Base-by-base conservation (phyloP, 1,140 invertebrate genomes). In the Acromyrmex charruanus region DNA sequence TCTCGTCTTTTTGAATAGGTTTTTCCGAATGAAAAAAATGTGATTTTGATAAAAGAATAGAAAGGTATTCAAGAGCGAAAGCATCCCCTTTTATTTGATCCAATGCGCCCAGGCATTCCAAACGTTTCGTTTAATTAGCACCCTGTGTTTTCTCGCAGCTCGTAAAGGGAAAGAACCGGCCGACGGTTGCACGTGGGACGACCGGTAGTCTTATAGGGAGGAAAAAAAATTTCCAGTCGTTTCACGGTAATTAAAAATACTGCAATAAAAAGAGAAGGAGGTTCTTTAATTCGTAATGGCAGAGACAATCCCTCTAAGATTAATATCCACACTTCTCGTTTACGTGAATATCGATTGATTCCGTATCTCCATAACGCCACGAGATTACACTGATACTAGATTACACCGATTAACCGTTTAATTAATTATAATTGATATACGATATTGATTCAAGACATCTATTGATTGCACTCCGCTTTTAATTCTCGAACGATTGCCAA, bases 171-270 rank as follows among this genome's bases (percentile, higher is more conserved):
- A 69, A 49, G 55, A 71, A 71, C 18, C 59, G 53, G 77, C 51
- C 75, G 53, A 68, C 44, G 53, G 66, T 51, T 28, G 85, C 85
- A 59, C 75, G 84, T 59, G 59, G 44, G 21, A 21, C 31, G 7
- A 59, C 21, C 65, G 31, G 49, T 65, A 66, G 68, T 63, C n/a
- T 69, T 18, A 18, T 53, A 59, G 77, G 51, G 79, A 31, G 49
- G 6, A 44, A 69, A 88, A 79, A 88, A 91, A 90, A 88, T 90
- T 84, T 90, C 84, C 68, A 16, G 49, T 74, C 79, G 55, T 91
- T 91, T 91, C 89, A 80, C 91, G 87, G 90, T 93, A 93, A 93
- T 93, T 93, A 93, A 93, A 92, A 91, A 91, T 92, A 90, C 91
- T 91, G 90, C 90, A 87, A 89, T 91, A 89, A 92, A 88, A 69